Evolutionary conservation across 2,113 vertebrate genomes (phyloP).

Genomic region (Aix galericulata): DNA sequence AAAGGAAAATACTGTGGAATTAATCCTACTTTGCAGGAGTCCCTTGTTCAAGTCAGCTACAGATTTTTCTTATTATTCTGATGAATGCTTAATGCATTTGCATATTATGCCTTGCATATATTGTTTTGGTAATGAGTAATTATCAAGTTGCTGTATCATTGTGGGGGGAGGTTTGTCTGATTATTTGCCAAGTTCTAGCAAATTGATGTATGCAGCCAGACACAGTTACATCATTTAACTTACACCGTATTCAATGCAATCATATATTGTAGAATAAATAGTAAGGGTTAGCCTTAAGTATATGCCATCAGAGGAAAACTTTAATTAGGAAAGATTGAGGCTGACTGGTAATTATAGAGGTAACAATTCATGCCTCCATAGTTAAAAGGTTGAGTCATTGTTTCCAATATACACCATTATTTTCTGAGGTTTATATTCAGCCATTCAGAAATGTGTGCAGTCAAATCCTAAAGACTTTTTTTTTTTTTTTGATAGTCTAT

Average conservation of each 20-base stretch:
- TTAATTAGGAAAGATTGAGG: constrained; percentile 10
- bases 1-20: not conserved
- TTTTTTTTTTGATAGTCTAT: not conserved
- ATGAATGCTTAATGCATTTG: not conserved
- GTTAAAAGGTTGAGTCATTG: not conserved
- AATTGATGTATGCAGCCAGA: not conserved
- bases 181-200: not conserved
- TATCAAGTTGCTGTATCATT: not conserved
- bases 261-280: not conserved
- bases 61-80: not conserved
- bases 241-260: not conserved
- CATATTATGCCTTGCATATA: not conserved
- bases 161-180: not conserved
- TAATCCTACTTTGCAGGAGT: not conserved
- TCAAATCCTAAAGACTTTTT: not conserved
- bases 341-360: constrained; percentile 16
- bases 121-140: not conserved
- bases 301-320: not conserved
- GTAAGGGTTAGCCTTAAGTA: constrained; percentile 3
- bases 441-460: not conserved
- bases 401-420: constrained; percentile 15
- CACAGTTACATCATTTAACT: not conserved
- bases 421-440: not conserved
- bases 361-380: not conserved
- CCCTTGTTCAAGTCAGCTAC: not conserved